phyloP scores from a whole-genome alignment of 2,797 vertebrate species.

The Morus bassanus region DNA sequence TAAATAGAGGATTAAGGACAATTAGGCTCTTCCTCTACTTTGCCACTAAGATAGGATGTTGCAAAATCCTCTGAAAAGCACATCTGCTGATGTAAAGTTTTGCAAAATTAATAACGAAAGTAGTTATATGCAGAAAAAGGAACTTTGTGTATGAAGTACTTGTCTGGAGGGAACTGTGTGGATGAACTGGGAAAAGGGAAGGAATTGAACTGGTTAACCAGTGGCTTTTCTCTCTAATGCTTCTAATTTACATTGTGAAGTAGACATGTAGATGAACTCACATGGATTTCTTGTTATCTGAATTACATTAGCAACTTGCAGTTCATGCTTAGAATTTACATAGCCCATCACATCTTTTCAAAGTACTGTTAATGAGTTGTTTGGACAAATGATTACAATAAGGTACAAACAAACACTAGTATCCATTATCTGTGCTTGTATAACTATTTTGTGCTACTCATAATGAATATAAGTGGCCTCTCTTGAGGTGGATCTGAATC shows the following conservation, averaged over 20 bases:
- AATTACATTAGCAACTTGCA: not conserved
- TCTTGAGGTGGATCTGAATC: not conserved
- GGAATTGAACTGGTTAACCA: not conserved
- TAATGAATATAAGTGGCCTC: not conserved
- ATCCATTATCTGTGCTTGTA: not conserved
- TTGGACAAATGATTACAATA: not conserved
- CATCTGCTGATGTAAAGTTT: constrained; percentile 49
- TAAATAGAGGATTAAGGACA: constrained; percentile 76
- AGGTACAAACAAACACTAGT: not conserved
- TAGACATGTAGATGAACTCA: not conserved
- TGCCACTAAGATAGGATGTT: constrained; percentile 28
- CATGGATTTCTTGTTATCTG: not conserved
- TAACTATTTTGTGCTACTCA: not conserved
- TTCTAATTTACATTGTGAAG: not conserved
- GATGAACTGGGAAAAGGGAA: not conserved
- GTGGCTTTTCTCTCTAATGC: not conserved
- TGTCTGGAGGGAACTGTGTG: not conserved
- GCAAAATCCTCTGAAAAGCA: constrained; percentile 59
- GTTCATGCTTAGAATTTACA: not conserved
- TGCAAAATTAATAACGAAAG: not conserved
- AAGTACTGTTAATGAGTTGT: not conserved
- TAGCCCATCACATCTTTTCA: not conserved
- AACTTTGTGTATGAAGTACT: not conserved
- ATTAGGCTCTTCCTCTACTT: constrained; percentile 59
- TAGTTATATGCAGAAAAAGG: not conserved